These are phyloP conservation scores for Branchipolynoe longqiensis DNA, from an alignment of 2,888 invertebrate genomes.

Conservation along the genomic window DNA sequence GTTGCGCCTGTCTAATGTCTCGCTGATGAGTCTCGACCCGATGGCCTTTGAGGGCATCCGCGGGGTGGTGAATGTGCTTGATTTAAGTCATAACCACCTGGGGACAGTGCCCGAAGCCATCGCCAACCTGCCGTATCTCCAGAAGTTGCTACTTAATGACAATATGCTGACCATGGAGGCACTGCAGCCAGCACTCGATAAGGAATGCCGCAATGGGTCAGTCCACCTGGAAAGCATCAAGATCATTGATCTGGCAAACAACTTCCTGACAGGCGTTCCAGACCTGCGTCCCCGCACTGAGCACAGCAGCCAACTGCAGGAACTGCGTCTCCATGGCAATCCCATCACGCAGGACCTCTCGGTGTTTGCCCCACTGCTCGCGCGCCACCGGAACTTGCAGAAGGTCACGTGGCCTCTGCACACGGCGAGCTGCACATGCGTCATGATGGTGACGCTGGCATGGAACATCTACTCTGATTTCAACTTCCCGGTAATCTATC, in stretches of 20 bases:
- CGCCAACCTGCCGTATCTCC: not conserved
- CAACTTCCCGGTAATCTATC: constrained; percentile 41
- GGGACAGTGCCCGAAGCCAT: constrained; percentile 9
- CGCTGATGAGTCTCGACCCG: not conserved
- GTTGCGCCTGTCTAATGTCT: constrained; percentile 15
- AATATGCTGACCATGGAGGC: constrained; percentile 20
- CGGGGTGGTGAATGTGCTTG: constrained; percentile 9
- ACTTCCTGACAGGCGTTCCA: not conserved
- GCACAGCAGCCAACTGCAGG: constrained; percentile 21
- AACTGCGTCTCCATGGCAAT: constrained; percentile 34
- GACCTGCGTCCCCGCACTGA: not conserved
- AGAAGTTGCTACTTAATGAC: constrained; percentile 9
- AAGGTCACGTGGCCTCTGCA: constrained; percentile 23
- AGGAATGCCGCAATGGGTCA: not conserved
- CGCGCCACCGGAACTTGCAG: not conserved
- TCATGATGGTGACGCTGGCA: constrained; percentile 5
- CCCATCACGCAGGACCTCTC: constrained; percentile 16
- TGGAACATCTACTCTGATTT: constrained; percentile 8
- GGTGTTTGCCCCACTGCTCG: constrained; percentile 5
- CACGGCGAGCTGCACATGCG: constrained; percentile 20
- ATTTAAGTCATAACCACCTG: constrained; percentile 16
- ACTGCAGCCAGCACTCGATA: not conserved
- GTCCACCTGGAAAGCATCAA: not conserved
- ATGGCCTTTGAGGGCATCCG: constrained; percentile 1
- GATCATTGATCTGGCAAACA: constrained; percentile 14